A percentile compares a stretch with the other conserved stretches of the same genome.
Conservation (phyloP, 2,113 vertebrate genomes). For the Hyperoodon ampullatus region DNA sequence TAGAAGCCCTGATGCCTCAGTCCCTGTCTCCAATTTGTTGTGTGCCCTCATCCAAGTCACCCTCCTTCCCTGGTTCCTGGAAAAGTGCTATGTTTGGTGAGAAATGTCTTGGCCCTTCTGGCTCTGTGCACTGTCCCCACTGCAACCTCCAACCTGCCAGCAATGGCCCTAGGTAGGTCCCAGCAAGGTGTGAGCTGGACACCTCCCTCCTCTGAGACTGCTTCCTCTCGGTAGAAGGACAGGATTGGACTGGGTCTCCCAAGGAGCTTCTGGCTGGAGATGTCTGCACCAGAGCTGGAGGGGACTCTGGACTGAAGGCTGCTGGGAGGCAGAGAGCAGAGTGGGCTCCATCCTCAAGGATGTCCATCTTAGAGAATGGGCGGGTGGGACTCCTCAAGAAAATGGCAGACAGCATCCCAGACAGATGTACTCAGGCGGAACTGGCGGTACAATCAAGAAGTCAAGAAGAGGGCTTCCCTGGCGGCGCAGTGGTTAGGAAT, state of each 20-base stretch:
- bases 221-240: not conserved
- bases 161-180: no score
- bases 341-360: not conserved
- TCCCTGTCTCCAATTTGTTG: accelerated
- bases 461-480: not conserved
- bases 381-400: not conserved
- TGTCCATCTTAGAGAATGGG: not conserved
- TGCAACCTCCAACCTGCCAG: accelerated
- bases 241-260: not conserved
- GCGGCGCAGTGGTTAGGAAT: no score
- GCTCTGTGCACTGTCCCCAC: not conserved
- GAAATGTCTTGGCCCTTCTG: not conserved
- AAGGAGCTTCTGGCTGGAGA: not conserved
- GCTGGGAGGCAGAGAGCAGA: not conserved
- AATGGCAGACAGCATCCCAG: not conserved
- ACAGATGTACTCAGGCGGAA: not conserved
- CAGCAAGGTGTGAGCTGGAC: not conserved
- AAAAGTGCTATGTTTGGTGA: not conserved
- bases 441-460: not conserved
- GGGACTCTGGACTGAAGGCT: not conserved
- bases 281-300: accelerated
- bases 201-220: not conserved
- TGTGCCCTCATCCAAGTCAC: not conserved
- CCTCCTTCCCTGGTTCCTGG: not conserved
- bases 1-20: not conserved